Evolutionary conservation across 2,113 vertebrate species (phyloP).

Genomic region (Nasalis larvatus): DNA sequence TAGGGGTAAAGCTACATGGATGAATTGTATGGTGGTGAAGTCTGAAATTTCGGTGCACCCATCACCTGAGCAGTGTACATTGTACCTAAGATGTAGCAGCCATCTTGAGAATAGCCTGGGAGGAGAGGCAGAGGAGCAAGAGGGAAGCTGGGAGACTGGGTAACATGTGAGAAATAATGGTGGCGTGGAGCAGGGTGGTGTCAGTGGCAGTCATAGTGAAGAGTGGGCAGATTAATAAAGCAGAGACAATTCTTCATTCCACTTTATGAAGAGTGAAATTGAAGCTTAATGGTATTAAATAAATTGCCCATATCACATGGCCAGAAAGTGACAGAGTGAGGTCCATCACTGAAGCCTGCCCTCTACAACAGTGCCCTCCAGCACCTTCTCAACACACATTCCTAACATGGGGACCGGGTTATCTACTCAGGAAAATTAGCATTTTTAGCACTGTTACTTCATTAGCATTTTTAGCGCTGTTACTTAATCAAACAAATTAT

Average conservation of each 20-base stretch:
- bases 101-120: neutral
- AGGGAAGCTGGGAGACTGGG: too few species aligned
- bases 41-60: too few species aligned
- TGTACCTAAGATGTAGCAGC: neutral
- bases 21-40: too few species aligned
- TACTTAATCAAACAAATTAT: neutral
- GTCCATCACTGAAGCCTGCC: neutral
- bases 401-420: neutral
- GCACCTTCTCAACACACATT: neutral
- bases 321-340: neutral
- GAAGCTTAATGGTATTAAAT: neutral
- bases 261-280: neutral
- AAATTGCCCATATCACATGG: neutral
- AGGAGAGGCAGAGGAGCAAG: accelerated
- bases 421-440: neutral
- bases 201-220: neutral
- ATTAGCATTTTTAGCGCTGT: neutral
- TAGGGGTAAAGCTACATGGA: too few species aligned
- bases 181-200: neutral
- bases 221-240: neutral
- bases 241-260: neutral
- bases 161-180: accelerated
- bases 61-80: too few species aligned
- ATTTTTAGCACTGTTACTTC: neutral
- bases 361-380: neutral